Conservation (phyloP, 2,797 vertebrate genomes). For the Gambusia yucatana region DNA sequence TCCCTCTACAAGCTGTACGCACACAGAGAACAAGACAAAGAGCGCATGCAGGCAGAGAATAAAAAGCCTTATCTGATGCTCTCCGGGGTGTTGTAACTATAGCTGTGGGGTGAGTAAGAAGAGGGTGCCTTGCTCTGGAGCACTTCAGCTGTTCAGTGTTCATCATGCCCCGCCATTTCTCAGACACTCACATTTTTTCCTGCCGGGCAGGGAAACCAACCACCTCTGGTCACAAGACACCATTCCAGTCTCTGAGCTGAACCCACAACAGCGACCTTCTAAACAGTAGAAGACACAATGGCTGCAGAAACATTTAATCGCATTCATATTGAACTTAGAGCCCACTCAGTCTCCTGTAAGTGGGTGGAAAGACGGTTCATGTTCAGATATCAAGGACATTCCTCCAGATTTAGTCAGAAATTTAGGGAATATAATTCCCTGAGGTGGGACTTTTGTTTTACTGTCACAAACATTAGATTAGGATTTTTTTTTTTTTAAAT, state of each 20-base stretch:
- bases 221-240: background rate
- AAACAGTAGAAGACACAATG: slow-evolving; percentile 13
- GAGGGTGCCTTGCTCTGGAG: slow-evolving; percentile 1
- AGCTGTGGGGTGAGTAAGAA: background rate
- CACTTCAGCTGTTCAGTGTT: slow-evolving; percentile 3
- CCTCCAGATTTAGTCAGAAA: background rate
- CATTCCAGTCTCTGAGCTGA: background rate
- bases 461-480: slow-evolving; percentile 9
- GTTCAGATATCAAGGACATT: slow-evolving; percentile 25
- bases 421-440: slow-evolving; percentile 18
- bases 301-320: slow-evolving; percentile 33
- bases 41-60: background rate
- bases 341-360: slow-evolving; percentile 36
- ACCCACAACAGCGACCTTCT: slow-evolving; percentile 1
- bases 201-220: background rate
- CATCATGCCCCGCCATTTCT: background rate
- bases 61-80: background rate
- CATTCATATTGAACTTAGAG: slow-evolving; percentile 40
- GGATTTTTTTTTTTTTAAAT: background rate
- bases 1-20: background rate
- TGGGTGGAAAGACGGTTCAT: slow-evolving; percentile 19
- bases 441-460: slow-evolving; percentile 18
- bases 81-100: background rate
- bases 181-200: slow-evolving; percentile 3
- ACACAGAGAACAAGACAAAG: background rate